Evolutionary conservation across 2,113 vertebrate species (phyloP).

Genomic region (Arenaria interpres): DNA sequence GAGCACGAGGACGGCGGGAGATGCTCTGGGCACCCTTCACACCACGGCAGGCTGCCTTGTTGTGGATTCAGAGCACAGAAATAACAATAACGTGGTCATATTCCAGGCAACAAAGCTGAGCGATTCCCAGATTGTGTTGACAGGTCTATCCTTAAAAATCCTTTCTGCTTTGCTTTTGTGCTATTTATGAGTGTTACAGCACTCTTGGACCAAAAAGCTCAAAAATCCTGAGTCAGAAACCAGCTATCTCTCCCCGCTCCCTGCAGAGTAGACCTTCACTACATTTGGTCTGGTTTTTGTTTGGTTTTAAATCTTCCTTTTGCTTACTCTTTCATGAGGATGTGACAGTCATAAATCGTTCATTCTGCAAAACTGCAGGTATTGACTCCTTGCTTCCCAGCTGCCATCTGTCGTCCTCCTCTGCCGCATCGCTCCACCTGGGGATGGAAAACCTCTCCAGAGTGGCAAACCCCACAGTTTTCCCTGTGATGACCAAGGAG

Average conservation of each 20-base stretch:
- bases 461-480: neutral
- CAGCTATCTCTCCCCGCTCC: neutral
- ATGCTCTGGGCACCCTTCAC: neutral
- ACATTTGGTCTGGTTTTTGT: neutral
- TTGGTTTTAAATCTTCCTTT: neutral
- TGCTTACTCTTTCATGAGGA: neutral
- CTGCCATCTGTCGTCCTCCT: neutral
- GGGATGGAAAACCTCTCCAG: neutral
- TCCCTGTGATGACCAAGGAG: neutral
- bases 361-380: neutral
- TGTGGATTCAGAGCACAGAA: neutral
- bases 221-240: neutral
- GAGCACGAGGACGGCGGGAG: neutral
- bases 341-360: neutral
- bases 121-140: neutral
- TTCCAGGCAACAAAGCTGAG: neutral
- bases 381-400: neutral
- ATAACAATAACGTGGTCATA: neutral
- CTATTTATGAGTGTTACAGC: neutral
- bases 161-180: neutral
- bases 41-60: neutral
- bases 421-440: fast-evolving
- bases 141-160: slow-evolving; percentile 1
- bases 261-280: neutral
- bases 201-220: neutral